phyloP scores from a whole-genome alignment of 2,797 vertebrate species.

The Eulemur albifrons region DNA sequence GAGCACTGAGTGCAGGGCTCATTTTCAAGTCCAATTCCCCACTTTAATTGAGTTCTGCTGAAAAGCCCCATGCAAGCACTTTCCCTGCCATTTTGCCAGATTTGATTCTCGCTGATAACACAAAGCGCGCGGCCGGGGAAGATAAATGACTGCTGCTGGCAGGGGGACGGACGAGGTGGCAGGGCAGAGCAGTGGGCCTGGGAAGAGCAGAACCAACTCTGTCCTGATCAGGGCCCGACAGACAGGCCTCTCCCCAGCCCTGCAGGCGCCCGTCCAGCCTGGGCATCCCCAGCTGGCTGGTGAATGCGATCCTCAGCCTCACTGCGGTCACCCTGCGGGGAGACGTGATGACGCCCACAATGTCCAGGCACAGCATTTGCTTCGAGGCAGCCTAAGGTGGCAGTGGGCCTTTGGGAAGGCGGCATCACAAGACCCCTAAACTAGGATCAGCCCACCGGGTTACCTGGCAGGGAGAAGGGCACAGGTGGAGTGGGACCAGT shows the following conservation, averaged over 20 bases:
- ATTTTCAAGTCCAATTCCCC: conserved; percentile 67
- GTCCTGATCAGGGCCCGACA: accelerated
- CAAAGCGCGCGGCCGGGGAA: neutral
- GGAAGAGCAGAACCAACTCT: neutral
- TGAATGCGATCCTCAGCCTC: neutral
- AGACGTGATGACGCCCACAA: accelerated
- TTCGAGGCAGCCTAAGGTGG: neutral
- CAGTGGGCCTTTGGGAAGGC: neutral
- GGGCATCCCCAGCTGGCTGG: accelerated
- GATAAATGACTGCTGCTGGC: conserved; percentile 22
- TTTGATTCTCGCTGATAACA: conserved; percentile 66
- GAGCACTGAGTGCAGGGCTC: neutral
- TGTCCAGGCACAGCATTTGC: neutral
- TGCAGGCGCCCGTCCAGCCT: neutral
- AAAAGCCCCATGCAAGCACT: conserved; percentile 65
- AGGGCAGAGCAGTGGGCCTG: accelerated
- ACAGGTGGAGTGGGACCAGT: accelerated
- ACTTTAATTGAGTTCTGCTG: conserved; percentile 70
- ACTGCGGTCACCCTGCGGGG: accelerated
- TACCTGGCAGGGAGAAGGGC: neutral
- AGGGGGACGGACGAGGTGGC: neutral
- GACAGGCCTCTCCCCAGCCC: neutral
- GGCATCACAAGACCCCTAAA: neutral
- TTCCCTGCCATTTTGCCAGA: conserved; percentile 62
- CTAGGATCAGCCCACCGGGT: neutral